Evolutionary conservation across 2,888 invertebrate species (phyloP).

Genomic region (Agelastica alni): DNA sequence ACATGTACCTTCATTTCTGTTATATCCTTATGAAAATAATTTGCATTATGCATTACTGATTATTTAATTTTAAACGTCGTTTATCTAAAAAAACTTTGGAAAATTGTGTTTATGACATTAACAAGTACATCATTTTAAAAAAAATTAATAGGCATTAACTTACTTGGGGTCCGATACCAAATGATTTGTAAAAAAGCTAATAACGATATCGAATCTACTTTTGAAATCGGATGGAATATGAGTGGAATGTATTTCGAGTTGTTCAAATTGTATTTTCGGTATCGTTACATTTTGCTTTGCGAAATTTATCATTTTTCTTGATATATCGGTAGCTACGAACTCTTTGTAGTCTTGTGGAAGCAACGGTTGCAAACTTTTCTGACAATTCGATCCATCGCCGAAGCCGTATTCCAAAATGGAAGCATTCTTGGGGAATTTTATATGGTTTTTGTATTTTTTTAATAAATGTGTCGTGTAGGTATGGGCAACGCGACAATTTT

Average conservation of each 20-base stretch:
- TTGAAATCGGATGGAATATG: slow-evolving; percentile 56
- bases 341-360: slow-evolving; percentile 59
- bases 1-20: too few species aligned
- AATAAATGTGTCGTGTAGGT: background rate
- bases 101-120: too few species aligned
- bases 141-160: slow-evolving; percentile 46
- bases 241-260: slow-evolving; percentile 62
- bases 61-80: too few species aligned
- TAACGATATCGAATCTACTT: slow-evolving; percentile 64
- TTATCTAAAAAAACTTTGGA: too few species aligned
- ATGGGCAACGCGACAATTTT: background rate
- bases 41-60: too few species aligned
- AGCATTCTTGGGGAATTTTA: slow-evolving; percentile 11
- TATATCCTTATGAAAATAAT: too few species aligned
- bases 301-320: slow-evolving; percentile 69
- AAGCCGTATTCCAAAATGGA: slow-evolving; percentile 65
- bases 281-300: slow-evolving; percentile 61
- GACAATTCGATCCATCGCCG: slow-evolving; percentile 68
- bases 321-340: slow-evolving; percentile 71
- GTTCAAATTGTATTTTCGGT: slow-evolving; percentile 55
- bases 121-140: background rate
- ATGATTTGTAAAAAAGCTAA: slow-evolving; percentile 74
- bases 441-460: background rate
- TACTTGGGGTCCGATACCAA: slow-evolving; percentile 72
- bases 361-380: slow-evolving; percentile 60